A percentile compares a stretch with the other conserved stretches of the same genome.
Evolutionary conservation across 23 tunicate species (phyloP).

Genomic region (Trididemnum nubilum): DNA sequence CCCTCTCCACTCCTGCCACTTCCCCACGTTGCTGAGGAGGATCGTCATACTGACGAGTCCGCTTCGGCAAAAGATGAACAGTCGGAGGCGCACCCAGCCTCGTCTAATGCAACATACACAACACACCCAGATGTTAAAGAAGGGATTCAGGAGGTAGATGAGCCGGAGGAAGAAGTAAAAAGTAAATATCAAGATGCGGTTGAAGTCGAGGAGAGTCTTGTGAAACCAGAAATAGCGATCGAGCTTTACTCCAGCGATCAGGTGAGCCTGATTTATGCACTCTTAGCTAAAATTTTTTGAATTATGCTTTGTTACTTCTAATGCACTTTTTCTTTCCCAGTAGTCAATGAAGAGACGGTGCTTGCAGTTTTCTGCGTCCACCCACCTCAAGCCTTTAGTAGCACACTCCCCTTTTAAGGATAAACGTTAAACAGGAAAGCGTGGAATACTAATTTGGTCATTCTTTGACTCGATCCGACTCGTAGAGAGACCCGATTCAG

Average conservation of each 20-base stretch:
- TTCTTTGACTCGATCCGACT: too few species aligned
- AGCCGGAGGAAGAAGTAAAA: not conserved
- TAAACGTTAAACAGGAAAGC: too few species aligned
- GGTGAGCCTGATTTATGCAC: conserved; percentile 38
- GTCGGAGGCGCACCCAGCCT: not conserved
- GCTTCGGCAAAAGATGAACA: not conserved
- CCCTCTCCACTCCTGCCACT: not conserved
- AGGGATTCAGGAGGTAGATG: not conserved
- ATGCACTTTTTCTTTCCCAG: too few species aligned
- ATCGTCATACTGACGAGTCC: not conserved
- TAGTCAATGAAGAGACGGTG: too few species aligned
- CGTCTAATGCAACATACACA: not conserved
- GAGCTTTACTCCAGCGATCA: conserved; percentile 37
- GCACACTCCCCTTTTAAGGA: too few species aligned
- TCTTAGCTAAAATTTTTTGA: too few species aligned
- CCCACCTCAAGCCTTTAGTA: too few species aligned
- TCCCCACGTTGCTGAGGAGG: conserved; percentile 6
- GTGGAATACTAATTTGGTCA: too few species aligned
- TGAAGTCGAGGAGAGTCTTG: conserved; percentile 30
- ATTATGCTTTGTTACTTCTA: too few species aligned
- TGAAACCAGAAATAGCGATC: conserved; percentile 22
- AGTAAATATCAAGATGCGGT: too few species aligned
- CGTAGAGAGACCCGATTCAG: too few species aligned
- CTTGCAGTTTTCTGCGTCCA: too few species aligned
- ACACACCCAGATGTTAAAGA: not conserved